Conservation (phyloP, 2,888 invertebrate species). For the Campopleginae sp. region DNA sequence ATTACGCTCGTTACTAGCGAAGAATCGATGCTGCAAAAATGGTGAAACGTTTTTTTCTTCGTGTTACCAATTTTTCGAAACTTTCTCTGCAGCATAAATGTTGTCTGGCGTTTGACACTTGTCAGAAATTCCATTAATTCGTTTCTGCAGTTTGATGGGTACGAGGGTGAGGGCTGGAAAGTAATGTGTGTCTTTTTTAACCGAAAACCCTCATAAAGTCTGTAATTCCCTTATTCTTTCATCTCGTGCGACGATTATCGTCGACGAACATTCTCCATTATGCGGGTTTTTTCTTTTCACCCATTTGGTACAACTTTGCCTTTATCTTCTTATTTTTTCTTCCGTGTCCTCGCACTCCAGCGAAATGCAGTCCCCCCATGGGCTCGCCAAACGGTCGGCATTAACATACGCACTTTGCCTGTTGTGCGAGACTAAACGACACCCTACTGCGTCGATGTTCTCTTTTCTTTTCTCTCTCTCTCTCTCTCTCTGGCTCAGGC, state of each 20-base stretch:
- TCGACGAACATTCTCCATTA: constrained; percentile 27
- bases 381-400: constrained; percentile 33
- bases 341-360: constrained; percentile 49
- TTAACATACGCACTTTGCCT: constrained; percentile 31
- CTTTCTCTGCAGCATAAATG: constrained; percentile 11
- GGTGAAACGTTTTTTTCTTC: not conserved
- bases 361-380: constrained; percentile 58
- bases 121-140: constrained; percentile 19
- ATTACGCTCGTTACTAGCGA: not conserved
- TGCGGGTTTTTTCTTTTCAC: constrained; percentile 11
- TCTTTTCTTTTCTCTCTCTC: constrained; percentile 8
- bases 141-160: not conserved
- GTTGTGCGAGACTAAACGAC: constrained; percentile 36
- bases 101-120: not conserved
- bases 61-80: not conserved
- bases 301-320: not conserved
- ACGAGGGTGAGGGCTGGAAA: not conserved
- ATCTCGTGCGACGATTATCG: constrained; percentile 36
- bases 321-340: constrained; percentile 24
- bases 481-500: constrained; percentile 10
- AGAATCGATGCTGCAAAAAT: not conserved
- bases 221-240: constrained; percentile 47
- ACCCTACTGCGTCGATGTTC: constrained; percentile 36
- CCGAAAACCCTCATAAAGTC: constrained; percentile 19
- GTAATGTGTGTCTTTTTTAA: constrained; percentile 14